Conservation (phyloP, 1,140 invertebrate genomes). For the Pseudoatta argentina region DNA sequence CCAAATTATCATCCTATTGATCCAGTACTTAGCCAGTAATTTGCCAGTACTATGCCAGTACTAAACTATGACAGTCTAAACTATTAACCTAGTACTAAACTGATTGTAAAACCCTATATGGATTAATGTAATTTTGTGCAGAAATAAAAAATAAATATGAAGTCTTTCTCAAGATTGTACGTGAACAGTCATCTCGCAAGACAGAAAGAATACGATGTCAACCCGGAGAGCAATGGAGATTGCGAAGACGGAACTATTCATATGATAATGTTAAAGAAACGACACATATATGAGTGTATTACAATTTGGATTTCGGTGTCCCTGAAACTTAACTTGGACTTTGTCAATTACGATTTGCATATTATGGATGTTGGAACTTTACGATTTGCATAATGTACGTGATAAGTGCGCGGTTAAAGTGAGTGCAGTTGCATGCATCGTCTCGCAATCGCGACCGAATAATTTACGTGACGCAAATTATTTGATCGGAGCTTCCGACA, state of each 20-base stretch:
- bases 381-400: conserved; percentile 43
- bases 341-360: conserved; percentile 48
- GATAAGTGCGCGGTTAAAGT: conserved; percentile 18
- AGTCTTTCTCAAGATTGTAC: conserved; percentile 47
- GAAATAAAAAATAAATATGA: not conserved
- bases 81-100: too few relatives aligned
- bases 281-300: not conserved
- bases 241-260: not conserved
- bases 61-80: too few relatives aligned
- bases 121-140: too few relatives aligned
- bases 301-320: not conserved
- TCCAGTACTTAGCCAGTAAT: too few relatives aligned
- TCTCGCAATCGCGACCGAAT: not conserved
- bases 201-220: conserved; percentile 45
- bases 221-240: conserved; percentile 1
- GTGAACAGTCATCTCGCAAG: conserved; percentile 48
- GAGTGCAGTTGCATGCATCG: not conserved
- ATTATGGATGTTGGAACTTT: conserved; percentile 7
- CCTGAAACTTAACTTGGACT: not conserved
- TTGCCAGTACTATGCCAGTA: too few relatives aligned
- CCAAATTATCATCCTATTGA: too few relatives aligned
- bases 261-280: conserved; percentile 19
- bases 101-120: too few relatives aligned
- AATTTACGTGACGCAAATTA: conserved; percentile 25
- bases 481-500: not conserved